Evolutionary conservation across 1,140 invertebrate genomes (phyloP).

Genomic region (Lepidotrigona ventralis): DNA sequence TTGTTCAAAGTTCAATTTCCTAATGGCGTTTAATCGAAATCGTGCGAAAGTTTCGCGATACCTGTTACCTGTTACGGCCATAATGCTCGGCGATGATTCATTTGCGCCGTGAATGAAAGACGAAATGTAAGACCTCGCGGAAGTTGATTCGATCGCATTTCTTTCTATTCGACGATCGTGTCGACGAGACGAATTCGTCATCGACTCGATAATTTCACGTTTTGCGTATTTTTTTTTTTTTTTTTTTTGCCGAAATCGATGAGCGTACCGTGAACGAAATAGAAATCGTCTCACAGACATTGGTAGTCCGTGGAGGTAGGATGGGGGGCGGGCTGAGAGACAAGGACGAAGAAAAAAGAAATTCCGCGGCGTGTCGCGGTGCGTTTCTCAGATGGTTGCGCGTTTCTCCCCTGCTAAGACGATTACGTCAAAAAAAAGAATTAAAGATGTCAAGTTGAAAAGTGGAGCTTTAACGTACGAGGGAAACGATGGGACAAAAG

Average conservation of each 20-base stretch:
- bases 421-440: slow-evolving; percentile 66
- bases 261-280: too few relatives aligned
- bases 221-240: too few relatives aligned
- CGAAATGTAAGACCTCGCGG: background rate
- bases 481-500: slow-evolving; percentile 6
- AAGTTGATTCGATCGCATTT: background rate
- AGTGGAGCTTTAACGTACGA: slow-evolving; percentile 56
- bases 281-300: background rate
- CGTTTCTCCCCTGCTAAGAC: slow-evolving; percentile 56
- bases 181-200: background rate
- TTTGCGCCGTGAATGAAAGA: background rate
- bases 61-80: background rate
- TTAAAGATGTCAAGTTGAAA: slow-evolving; percentile 70
- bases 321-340: too few relatives aligned
- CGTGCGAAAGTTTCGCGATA: background rate
- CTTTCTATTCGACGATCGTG: background rate
- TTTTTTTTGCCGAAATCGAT: background rate
- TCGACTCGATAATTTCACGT: background rate
- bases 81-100: background rate
- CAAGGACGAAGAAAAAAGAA: background rate
- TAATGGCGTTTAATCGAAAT: slow-evolving; percentile 8
- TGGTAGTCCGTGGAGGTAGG: background rate
- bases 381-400: slow-evolving; percentile 32
- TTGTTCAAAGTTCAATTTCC: background rate
- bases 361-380: slow-evolving; percentile 3